A percentile compares a stretch with the other conserved stretches of the same genome.
Conservation (phyloP, 2,888 invertebrate genomes). For the Seladonia tumulorum region DNA sequence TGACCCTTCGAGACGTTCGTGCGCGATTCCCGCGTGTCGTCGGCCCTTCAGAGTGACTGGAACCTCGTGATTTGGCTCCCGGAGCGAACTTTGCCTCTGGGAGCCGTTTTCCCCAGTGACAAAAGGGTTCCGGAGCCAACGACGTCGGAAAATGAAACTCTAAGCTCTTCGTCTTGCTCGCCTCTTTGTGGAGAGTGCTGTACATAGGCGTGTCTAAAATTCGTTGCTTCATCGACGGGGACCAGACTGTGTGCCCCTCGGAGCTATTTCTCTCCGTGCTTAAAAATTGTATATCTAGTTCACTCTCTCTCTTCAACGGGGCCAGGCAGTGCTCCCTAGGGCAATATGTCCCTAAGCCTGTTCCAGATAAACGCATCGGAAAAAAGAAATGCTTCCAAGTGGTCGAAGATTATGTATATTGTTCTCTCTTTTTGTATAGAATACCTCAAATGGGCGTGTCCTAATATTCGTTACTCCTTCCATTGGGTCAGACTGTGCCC, state of each 20-base stretch:
- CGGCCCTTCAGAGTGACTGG: slow-evolving; percentile 36
- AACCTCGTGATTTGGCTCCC: background rate
- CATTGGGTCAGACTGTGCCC: background rate
- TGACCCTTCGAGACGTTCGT: background rate
- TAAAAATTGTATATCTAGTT: too few species aligned
- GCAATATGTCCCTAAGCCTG: too few species aligned
- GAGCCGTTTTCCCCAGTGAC: background rate
- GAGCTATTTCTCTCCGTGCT: too few species aligned
- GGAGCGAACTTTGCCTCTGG: background rate
- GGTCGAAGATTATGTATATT: too few species aligned
- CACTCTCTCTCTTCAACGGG: too few species aligned
- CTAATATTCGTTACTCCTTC: background rate
- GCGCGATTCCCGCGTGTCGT: slow-evolving; percentile 39
- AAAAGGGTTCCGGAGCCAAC: background rate
- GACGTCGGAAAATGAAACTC: background rate
- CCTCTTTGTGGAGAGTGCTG: background rate
- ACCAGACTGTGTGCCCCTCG: too few species aligned
- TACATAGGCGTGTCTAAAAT: background rate
- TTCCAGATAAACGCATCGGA: too few species aligned
- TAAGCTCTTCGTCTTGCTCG: background rate
- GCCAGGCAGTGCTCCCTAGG: too few species aligned
- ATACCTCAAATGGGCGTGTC: too few species aligned
- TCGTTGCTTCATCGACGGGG: background rate
- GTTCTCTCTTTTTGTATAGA: too few species aligned
- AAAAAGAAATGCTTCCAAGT: too few species aligned